phyloP scores from a whole-genome alignment of 2,113 vertebrate genomes.

The Siniperca knerii region DNA sequence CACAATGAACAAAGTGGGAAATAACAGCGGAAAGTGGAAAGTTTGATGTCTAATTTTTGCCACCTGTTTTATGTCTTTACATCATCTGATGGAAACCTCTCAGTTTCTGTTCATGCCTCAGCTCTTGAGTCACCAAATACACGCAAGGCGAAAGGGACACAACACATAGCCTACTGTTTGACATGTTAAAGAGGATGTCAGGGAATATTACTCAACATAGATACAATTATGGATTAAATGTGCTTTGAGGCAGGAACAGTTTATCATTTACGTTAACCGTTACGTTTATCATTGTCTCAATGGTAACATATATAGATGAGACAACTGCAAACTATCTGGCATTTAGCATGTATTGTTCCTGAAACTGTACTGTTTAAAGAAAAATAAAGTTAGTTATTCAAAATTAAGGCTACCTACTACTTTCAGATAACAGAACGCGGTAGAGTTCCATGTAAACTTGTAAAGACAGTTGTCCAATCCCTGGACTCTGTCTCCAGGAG shows the following conservation, averaged over 20 bases:
- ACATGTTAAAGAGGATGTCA: conserved; percentile 17
- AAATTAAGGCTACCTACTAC: not conserved
- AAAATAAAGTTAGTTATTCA: not conserved
- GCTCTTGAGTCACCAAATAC: conserved; percentile 42
- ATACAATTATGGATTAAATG: conserved; percentile 3
- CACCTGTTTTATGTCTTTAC: conserved; percentile 62
- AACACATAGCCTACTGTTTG: conserved; percentile 9
- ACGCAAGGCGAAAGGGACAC: conserved; percentile 24
- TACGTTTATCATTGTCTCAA: not conserved
- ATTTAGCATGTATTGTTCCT: not conserved
- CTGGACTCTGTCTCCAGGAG: too few relatives aligned
- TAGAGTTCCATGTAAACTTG: not conserved
- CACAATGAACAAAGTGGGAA: conserved; percentile 39
- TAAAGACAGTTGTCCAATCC: not conserved
- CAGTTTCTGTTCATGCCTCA: conserved; percentile 40
- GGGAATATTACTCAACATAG: conserved; percentile 15
- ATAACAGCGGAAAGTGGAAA: conserved; percentile 36
- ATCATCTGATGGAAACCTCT: conserved; percentile 49
- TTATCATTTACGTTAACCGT: not conserved
- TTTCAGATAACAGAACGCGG: not conserved
- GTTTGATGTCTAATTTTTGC: conserved; percentile 33
- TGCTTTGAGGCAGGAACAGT: conserved; percentile 5
- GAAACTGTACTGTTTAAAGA: not conserved
- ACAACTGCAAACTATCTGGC: not conserved
- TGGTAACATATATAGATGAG: not conserved